Base-by-base conservation (phyloP, 2,888 invertebrate species). In the Phalera bucephala region DNA sequence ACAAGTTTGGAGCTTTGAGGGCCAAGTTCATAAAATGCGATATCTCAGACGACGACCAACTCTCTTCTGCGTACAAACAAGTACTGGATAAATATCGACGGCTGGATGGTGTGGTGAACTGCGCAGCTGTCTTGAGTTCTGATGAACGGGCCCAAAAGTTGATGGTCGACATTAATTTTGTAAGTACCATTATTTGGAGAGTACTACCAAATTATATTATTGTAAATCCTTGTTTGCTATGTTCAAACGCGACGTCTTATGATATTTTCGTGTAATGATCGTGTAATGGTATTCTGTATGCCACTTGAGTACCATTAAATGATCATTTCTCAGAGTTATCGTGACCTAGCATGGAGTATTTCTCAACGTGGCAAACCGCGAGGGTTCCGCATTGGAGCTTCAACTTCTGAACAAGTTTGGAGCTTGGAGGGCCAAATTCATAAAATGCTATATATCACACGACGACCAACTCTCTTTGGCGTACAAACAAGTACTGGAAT, bases 1-100 rank as follows among this genome's bases (percentile, higher is more conserved):
- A 57, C 42, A 84, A 77, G 55, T 87, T 82, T 26, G 87, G 87
- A 5, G 79, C 83, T n/a, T 46, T 87, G 33, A 74, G 57, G 72
- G 81, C 82, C 8, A 88, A 82, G 79, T 88, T 85, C 57, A 84
- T 86, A 66, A 80, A 80, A 68, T 87, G 88, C 45, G 86, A 88
- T 52, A 68, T 88, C 9, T 58, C 84, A 1, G 68, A 82, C 43
- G 80, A 80, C 11, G 50, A 42, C 0, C 77, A 85, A 52, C 75
- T 86, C 5, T 44, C 52, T 3, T 64, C 64, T 0, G 84, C 87
- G 19, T 87, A 72, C 51, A 67, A 59, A 23, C 78, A 76, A 58
- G 80, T 85, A 9, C 31, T 81, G 7, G 76, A 85, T 45, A 88
- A 87, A 49, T 88, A 84, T 45, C 59, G 66, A 15, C 65, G 83